Base-by-base conservation (phyloP, 2,888 invertebrate species). In the Acrocyrtus sp. region DNA sequence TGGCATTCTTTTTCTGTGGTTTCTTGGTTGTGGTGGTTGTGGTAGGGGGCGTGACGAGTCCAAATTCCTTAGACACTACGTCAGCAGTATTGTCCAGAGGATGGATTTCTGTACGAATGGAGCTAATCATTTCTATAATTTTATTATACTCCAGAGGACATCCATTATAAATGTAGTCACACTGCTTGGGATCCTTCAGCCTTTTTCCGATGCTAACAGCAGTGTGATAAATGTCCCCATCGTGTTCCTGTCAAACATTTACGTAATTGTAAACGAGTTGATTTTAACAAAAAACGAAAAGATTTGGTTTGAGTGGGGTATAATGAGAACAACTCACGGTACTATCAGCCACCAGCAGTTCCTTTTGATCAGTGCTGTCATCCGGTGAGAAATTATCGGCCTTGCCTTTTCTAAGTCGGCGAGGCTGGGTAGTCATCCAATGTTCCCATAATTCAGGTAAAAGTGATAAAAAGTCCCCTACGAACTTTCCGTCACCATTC, bases 151-250 rank as follows among this genome's bases (percentile, higher is more conserved):
- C 65, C 17, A 76, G 34, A 1, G 73, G 73, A 51, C 76, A 76
- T 6, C 76, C 76, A 39, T 76, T 76, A 47, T 76, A 76, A 60
- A 76, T 61, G 21, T 76, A 76, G 53, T 76, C 76, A 27, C 76
- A 76, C 50, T 76, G 76, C 27, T 66, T 73, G 1, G 73, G 60
- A 26, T 69, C 70, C 53, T 76, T 73, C 5, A 76, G 56, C 17
- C 73, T 17, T 41, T 76, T 72, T 10, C 76, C 76, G 15, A 76
- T 76, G 53, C 73, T 73, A 15, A 76, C 76, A 21, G 76, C 76
- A n/a, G 76, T 76, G 15, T 73, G 68, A 39, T 76, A 76, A 26
- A 76, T 66, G 34, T 67, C 65, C 15, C 51, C 62, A 8, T 76
- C 76, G n/a, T 70, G 72, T 22, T 72, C 72, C 72, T 72, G 39